phyloP scores from a whole-genome alignment of 2,797 vertebrate species.

The Artibeus lituratus region DNA sequence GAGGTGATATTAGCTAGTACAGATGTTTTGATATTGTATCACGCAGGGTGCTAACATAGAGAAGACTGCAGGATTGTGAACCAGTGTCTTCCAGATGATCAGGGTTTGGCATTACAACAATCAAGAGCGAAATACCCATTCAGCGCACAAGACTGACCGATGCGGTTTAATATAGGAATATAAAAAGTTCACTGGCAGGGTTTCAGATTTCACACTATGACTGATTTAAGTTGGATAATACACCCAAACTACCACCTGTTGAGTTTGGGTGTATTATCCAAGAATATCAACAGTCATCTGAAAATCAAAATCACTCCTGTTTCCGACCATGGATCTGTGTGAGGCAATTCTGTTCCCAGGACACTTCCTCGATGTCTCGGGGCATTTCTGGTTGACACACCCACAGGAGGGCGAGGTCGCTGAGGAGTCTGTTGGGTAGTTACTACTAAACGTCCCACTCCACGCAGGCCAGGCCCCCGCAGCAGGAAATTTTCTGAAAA shows the following conservation, averaged over 20 bases:
- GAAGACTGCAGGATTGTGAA: neutral
- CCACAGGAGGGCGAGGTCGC: neutral
- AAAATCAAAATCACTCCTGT: neutral
- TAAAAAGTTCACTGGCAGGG: neutral
- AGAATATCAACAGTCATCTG: neutral
- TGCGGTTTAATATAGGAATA: neutral
- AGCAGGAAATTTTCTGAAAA: neutral
- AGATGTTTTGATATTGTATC: neutral
- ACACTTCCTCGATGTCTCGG: neutral
- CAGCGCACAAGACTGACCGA: neutral
- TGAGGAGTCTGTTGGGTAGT: neutral
- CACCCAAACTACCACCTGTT: neutral
- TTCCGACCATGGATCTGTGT: neutral
- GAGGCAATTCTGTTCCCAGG: neutral
- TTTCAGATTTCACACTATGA: neutral
- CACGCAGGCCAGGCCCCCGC: neutral
- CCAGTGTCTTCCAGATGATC: neutral
- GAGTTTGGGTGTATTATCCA: neutral
- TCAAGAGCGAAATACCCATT: neutral
- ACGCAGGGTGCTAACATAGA: neutral
- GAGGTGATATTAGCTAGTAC: neutral
- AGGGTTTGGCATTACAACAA: neutral
- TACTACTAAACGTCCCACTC: neutral
- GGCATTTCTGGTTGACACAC: neutral
- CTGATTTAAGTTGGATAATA: too few relatives aligned